Conservation (phyloP, 2,888 invertebrate genomes). For the Hedychridium roseum region DNA sequence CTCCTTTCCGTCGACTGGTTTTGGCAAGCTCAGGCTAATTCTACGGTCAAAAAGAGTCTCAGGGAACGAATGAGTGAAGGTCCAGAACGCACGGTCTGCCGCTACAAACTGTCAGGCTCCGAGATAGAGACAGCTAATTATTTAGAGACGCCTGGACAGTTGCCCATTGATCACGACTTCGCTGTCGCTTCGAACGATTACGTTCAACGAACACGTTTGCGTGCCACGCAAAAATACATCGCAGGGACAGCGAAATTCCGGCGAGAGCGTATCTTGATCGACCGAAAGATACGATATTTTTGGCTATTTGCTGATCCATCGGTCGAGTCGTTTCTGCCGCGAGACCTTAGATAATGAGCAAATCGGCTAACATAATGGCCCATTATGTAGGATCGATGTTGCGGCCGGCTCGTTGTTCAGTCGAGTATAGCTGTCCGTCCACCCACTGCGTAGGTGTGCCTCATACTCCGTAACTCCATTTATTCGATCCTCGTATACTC, state of each 20-base stretch:
- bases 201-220: too few relatives aligned
- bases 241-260: too few relatives aligned
- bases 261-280: too few relatives aligned
- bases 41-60: too few relatives aligned
- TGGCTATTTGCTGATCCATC: too few relatives aligned
- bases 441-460: neutral
- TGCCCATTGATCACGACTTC: constrained; percentile 60
- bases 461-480: neutral
- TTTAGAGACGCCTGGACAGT: constrained; percentile 63
- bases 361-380: constrained; percentile 37
- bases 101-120: constrained; percentile 59
- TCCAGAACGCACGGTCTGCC: too few relatives aligned
- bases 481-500: neutral
- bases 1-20: too few relatives aligned
- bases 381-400: constrained; percentile 36
- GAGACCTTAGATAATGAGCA: constrained; percentile 34
- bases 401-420: constrained; percentile 25
- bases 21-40: too few relatives aligned
- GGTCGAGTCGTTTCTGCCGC: constrained; percentile 25
- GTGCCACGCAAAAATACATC: too few relatives aligned
- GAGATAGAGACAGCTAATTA: constrained; percentile 63
- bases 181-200: too few relatives aligned
- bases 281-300: too few relatives aligned
- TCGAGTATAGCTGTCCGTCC: neutral
- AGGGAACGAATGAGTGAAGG: too few relatives aligned